Evolutionary conservation across 1,140 invertebrate species (phyloP).

Genomic region (Trichonephila clavata): DNA sequence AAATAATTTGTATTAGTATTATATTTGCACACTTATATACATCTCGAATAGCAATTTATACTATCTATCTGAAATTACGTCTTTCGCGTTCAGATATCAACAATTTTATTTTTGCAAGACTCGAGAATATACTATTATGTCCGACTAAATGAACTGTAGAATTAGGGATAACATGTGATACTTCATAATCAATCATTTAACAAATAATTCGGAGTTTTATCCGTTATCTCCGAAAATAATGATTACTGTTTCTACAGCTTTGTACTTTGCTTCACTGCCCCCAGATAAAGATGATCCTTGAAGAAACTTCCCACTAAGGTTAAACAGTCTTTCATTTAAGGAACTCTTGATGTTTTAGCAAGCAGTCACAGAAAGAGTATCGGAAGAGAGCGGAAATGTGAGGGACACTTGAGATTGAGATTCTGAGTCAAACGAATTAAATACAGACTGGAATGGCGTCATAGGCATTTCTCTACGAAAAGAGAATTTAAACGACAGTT

Average conservation of each 20-base stretch:
- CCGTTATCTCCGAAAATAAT: background rate
- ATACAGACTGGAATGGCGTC: background rate
- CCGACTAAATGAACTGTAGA: too few relatives aligned
- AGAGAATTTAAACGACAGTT: background rate
- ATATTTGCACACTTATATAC: too few relatives aligned
- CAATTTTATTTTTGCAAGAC: too few relatives aligned
- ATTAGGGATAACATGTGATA: too few relatives aligned
- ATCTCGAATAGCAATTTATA: too few relatives aligned
- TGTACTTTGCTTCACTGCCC: background rate
- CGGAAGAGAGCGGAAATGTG: background rate
- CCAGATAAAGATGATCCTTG: background rate
- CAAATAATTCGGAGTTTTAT: background rate
- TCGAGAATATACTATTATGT: too few relatives aligned
- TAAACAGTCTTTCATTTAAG: background rate
- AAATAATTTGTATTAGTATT: too few relatives aligned
- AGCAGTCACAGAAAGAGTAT: background rate
- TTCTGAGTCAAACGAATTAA: background rate
- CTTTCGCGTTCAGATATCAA: too few relatives aligned
- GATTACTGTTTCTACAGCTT: background rate
- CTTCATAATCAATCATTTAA: background rate
- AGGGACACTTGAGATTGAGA: background rate
- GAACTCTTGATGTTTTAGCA: background rate
- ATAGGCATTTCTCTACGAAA: background rate
- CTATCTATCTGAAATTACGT: too few relatives aligned
- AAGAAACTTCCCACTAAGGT: background rate